phyloP scores from a whole-genome alignment of 2,113 vertebrate species.

The Ramphastos sulfuratus region DNA sequence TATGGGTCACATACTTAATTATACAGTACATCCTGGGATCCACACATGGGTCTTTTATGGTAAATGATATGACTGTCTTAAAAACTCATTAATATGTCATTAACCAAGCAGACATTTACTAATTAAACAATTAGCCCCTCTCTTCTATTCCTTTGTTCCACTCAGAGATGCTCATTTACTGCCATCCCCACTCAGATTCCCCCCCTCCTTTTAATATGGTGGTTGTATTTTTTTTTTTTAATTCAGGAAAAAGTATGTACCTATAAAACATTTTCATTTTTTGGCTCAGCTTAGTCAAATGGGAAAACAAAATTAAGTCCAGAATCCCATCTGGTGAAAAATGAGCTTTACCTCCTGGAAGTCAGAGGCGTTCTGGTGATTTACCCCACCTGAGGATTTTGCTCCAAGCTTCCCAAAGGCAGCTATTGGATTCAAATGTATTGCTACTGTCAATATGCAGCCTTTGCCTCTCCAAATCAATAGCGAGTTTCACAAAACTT shows the following conservation, averaged over 20 bases:
- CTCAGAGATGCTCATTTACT: slow-evolving; percentile 73
- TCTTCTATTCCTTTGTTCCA: slow-evolving; percentile 82
- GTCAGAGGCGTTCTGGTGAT: slow-evolving; percentile 41
- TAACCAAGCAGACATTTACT: slow-evolving; percentile 88
- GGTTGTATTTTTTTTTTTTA: background rate
- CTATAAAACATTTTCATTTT: slow-evolving; percentile 54
- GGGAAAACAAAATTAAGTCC: slow-evolving; percentile 51
- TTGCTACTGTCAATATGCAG: background rate
- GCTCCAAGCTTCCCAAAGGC: slow-evolving; percentile 36
- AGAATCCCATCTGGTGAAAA: slow-evolving; percentile 39
- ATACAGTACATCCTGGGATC: slow-evolving; percentile 83
- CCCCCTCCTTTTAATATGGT: background rate
- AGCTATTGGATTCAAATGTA: slow-evolving; percentile 45
- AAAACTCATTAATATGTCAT: slow-evolving; percentile 91
- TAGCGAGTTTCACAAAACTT: slow-evolving; percentile 27
- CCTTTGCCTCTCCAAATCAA: slow-evolving; percentile 1
- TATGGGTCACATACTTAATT: slow-evolving; percentile 85
- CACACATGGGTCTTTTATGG: slow-evolving; percentile 83
- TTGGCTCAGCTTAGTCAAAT: slow-evolving; percentile 29
- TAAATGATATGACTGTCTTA: slow-evolving; percentile 86
- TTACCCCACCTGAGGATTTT: slow-evolving; percentile 53
- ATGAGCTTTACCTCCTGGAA: slow-evolving; percentile 32
- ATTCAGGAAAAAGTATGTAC: slow-evolving; percentile 55
- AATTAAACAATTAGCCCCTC: slow-evolving; percentile 89
- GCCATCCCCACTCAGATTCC: slow-evolving; percentile 56